Percentiles rank a stretch among this genome's conserved stretches.
phyloP scores from a whole-genome alignment of 2,888 invertebrate species.

The Aspidiotus destructor region DNA sequence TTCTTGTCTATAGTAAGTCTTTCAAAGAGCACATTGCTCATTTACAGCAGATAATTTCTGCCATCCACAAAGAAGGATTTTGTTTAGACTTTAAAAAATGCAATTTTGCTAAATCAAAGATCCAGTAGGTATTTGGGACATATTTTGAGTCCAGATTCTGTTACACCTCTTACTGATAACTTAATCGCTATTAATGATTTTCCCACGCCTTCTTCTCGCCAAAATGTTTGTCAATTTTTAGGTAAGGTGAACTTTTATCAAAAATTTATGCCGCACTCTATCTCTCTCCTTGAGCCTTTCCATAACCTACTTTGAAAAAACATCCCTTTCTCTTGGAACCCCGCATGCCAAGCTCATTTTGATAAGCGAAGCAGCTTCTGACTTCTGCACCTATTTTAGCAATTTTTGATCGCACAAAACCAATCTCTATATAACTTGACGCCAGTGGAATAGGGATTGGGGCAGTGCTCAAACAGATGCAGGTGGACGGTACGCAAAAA shows the following conservation, averaged over 20 bases:
- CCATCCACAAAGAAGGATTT: no score
- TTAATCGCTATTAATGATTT: constrained; percentile 26
- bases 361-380: constrained; percentile 27
- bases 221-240: constrained; percentile 27
- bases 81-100: constrained; percentile 25
- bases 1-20: constrained; percentile 35
- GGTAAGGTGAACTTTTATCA: no score
- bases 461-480: constrained; percentile 2
- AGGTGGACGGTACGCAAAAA: constrained; percentile 21
- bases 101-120: constrained; percentile 10
- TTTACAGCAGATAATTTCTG: constrained; percentile 35
- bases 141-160: constrained; percentile 20
- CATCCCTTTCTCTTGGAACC: constrained; percentile 34
- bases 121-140: constrained; percentile 31
- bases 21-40: constrained; percentile 36
- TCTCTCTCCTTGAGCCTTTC: constrained; percentile 17
- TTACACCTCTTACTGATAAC: no score
- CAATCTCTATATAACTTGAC: constrained; percentile 36
- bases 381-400: constrained; percentile 34
- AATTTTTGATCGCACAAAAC: constrained; percentile 36
- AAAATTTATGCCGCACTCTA: constrained; percentile 23
- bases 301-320: constrained; percentile 34
- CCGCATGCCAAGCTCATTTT: constrained; percentile 35
- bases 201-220: constrained; percentile 17
- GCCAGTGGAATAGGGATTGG: constrained; percentile 35